phyloP scores from a whole-genome alignment of 2,888 invertebrate genomes.

The Oscheius myriophilus region DNA sequence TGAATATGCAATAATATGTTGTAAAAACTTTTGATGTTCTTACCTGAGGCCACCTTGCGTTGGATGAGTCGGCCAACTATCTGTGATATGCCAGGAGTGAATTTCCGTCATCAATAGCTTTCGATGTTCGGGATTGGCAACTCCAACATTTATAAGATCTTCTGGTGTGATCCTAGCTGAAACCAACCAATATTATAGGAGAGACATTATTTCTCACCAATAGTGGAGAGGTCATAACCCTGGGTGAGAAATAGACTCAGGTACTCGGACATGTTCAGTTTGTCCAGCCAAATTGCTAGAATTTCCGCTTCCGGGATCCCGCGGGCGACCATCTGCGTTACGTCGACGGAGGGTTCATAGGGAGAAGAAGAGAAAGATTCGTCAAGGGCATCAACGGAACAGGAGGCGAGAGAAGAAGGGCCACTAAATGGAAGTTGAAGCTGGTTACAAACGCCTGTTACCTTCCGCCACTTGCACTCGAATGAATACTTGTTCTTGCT shows the following conservation, averaged over 20 bases:
- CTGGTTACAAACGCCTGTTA: neutral
- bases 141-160: conserved; percentile 80
- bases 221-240: conserved; percentile 96
- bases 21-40: neutral
- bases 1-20: neutral
- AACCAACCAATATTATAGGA: conserved; percentile 1
- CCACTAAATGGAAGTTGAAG: conserved; percentile 28
- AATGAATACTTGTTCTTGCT: conserved; percentile 28
- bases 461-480: conserved; percentile 35
- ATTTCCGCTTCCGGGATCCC: conserved; percentile 88
- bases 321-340: conserved; percentile 75
- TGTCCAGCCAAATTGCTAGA: conserved; percentile 89
- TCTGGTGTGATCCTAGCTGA: conserved; percentile 96
- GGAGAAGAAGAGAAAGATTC: conserved; percentile 61
- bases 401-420: conserved; percentile 69
- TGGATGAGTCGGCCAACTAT: conserved; percentile 54
- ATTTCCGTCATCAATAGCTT: conserved; percentile 95
- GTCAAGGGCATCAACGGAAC: conserved; percentile 78
- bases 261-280: conserved; percentile 93
- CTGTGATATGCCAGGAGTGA: conserved; percentile 74
- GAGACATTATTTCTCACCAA: conserved; percentile 71
- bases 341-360: conserved; percentile 65
- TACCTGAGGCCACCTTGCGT: conserved; percentile 47
- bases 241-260: conserved; percentile 87
- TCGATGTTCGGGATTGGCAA: conserved; percentile 95